Conservation (phyloP, 2,797 vertebrate genomes). For the Semotilus atromaculatus region DNA sequence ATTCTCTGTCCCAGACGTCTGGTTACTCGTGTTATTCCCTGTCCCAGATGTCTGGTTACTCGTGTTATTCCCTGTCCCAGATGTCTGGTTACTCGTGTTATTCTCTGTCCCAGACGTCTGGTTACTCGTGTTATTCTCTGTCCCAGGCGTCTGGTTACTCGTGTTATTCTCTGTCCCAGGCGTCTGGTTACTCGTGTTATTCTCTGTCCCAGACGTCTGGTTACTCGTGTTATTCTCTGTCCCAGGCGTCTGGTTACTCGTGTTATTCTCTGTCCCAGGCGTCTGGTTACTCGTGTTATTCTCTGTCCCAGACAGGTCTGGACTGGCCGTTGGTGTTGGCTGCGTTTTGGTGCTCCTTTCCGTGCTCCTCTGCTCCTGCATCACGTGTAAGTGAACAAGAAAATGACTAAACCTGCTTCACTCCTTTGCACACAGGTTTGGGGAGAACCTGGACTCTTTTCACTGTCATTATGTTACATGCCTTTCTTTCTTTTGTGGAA, state of each 20-base stretch:
- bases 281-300: background rate
- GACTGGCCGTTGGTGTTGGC: slow-evolving; percentile 12
- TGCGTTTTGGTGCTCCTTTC: slow-evolving; percentile 46
- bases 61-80: background rate
- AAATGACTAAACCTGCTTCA: background rate
- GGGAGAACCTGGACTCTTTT: background rate
- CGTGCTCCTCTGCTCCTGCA: slow-evolving; percentile 57
- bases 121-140: background rate
- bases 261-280: background rate
- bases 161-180: background rate
- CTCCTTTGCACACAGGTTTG: background rate
- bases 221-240: background rate
- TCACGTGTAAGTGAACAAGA: slow-evolving; percentile 62
- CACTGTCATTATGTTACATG: background rate
- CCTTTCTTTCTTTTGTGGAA: background rate
- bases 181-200: background rate
- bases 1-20: background rate
- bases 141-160: background rate
- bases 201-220: background rate
- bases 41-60: background rate
- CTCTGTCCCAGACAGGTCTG: background rate
- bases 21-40: background rate
- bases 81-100: background rate
- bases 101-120: background rate
- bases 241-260: background rate